Conservation (phyloP, 1,140 invertebrate species). For the Brachionus sp. region DNA sequence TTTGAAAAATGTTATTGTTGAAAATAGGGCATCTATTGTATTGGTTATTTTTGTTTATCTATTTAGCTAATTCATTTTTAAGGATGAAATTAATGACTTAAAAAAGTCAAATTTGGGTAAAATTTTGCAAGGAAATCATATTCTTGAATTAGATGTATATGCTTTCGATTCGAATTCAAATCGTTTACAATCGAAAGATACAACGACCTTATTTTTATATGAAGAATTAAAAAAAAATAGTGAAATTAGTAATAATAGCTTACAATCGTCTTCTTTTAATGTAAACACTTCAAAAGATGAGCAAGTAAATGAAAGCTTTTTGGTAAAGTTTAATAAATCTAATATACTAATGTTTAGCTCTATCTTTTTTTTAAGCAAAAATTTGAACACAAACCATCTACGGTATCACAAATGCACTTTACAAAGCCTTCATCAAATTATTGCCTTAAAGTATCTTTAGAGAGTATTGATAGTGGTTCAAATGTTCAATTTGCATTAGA, state of each 20-base stretch:
- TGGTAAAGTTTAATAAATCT: neutral
- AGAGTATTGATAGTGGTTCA: neutral
- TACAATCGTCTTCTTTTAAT: neutral
- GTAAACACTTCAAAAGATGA: neutral
- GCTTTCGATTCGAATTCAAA: constrained; percentile 43
- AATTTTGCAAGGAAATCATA: constrained; percentile 33
- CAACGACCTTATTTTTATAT: constrained; percentile 9
- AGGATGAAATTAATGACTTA: constrained; percentile 43
- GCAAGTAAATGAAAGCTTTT: neutral
- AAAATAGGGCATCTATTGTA: constrained; percentile 43
- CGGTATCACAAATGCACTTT: neutral
- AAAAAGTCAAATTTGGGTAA: constrained; percentile 40
- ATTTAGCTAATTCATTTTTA: neutral
- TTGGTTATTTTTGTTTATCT: neutral
- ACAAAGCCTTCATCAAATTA: constrained; percentile 7
- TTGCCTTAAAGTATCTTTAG: constrained; percentile 22
- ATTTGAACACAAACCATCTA: constrained; percentile 14
- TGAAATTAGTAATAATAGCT: neutral
- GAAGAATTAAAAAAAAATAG: constrained; percentile 42
- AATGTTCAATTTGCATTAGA: neutral
- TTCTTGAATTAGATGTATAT: constrained; percentile 24
- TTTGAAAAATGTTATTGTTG: constrained; percentile 43
- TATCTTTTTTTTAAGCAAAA: neutral
- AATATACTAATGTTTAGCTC: neutral
- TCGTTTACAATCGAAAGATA: neutral